Evolutionary conservation across 2,888 invertebrate species (phyloP), one percentile per base, ranked within the genome.

Genomic region (Pollenia labialis): DNA sequence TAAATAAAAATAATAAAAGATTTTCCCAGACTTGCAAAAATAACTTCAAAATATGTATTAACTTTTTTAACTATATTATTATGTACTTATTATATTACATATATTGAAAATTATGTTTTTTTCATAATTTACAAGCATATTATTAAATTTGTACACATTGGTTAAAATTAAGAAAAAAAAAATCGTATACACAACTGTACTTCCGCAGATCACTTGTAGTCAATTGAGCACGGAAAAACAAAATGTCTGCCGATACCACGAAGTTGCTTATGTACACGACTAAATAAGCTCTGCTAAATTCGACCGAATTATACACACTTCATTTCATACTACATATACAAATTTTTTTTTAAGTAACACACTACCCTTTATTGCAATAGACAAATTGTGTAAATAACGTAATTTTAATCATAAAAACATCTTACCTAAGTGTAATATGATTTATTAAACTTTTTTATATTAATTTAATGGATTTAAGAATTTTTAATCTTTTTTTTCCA

Each of bases 141-240:
- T 32, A 32, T 32, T 32, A 32, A 32, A 32, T 32, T 32, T 32
- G 32, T 32, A 32, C n/a, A n/a, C n/a, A n/a, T 32, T 32, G 32
- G 32, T 32, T 32, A 32, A 32, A 32, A 32, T 32, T 58, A 2
- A 18, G 32, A 12, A 60, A 12, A 60, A 14, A 69, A 1, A 14
- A 14, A 14, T 54, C 64, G 12, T 40, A 42, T 11, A 68, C 83
- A 46, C 60, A 84, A 85, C 87, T 84, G 87, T 87, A 87, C 87
- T 84, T 84, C 87, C 87, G 84, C 18, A 71, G 86, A 87, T 87
- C 87, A 48, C 60, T 64, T 54, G n/a, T n/a, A 50, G 23, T 23
- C 14, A 52, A 52, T 44, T 32, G 85, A 86, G 80, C 44, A 81
- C 12, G 11, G 32, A 77, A 82, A 87, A 84, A 77, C 76, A 87